Evolutionary conservation across 2,888 invertebrate species (phyloP).

Genomic region (Melanophora roralis): DNA sequence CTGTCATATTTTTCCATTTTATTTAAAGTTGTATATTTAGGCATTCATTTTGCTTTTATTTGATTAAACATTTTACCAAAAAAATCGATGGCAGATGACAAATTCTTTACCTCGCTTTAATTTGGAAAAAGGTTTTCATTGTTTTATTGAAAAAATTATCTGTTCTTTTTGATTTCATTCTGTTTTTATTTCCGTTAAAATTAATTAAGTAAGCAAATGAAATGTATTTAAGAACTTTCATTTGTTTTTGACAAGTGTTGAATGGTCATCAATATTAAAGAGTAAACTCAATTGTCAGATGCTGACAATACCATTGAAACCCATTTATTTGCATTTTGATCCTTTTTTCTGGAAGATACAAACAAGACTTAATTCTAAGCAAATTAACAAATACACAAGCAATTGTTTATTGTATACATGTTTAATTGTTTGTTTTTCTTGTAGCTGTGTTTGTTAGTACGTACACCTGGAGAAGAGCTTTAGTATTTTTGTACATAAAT

Average conservation of each 20-base stretch:
- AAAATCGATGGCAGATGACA: not conserved
- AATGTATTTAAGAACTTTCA: conserved; percentile 31
- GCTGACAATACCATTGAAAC: conserved; percentile 35
- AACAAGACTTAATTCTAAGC: conserved; percentile 4
- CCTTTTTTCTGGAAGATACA: conserved; percentile 22
- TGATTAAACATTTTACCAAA: too few relatives aligned
- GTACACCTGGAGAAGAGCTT: too few relatives aligned
- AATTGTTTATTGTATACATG: not conserved
- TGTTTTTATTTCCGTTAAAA: conserved; percentile 4
- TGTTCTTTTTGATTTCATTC: not conserved
- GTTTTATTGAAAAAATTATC: not conserved
- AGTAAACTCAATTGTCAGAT: conserved; percentile 47
- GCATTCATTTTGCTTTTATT: too few relatives aligned
- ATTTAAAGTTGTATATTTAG: too few relatives aligned
- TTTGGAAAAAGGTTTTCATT: not conserved
- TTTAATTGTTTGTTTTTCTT: not conserved
- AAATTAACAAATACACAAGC: conserved; percentile 35
- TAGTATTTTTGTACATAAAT: not conserved
- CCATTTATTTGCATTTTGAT: conserved; percentile 22
- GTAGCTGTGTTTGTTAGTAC: not conserved
- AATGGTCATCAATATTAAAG: conserved; percentile 52
- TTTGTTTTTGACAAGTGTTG: conserved; percentile 57
- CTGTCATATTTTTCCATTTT: too few relatives aligned
- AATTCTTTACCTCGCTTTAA: not conserved
- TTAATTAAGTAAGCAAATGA: conserved; percentile 39